Evolutionary conservation across 2,113 vertebrate species (phyloP), one percentile per base, ranked within the genome.

Genomic region (Neotoma lepida): DNA sequence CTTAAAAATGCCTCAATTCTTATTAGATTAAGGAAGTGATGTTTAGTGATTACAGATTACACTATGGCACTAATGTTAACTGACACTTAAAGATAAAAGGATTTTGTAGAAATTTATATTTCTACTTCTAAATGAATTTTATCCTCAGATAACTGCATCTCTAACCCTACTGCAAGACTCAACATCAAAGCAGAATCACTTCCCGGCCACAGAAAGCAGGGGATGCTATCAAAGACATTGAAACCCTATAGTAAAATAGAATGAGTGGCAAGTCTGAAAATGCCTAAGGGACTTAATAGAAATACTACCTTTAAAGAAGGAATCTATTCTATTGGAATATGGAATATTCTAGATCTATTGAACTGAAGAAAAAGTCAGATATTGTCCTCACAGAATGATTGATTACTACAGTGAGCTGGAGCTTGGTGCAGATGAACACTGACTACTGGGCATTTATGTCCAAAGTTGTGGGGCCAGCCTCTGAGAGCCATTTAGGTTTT

Each of bases 11-110:
- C 93, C 93, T 97, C 80, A 86, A 95, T 97, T 94, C 87, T 97
- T 94, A 97, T 97, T 97, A 93, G 71, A 96, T 97, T 97, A 97
- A 73, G 74, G 41, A 96, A 94, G 78, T 56, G 61, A 94, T 94
- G 88, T 73, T 22, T 90, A 94, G 66, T 93, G 68, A 95, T 93
- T 84, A 10, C 73, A 94, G 94, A 97, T 95, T 86, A 86, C 74
- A 90, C 91, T 86, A 92, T 74, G 76, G 61, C 56, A 96, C 49
- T 90, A 95, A 93, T 92, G 63, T 87, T 93, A 88, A 66, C 68
- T 90, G 91, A 94, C 97, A 89, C 24, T 81, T 94, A 93, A 94
- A 91, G 80, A 81, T 94, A 90, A 97, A 95, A 94, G 9, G 54
- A 68, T 95, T 96, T 91, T 88, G 63, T 76, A 94, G 63, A 94